Evolutionary conservation across 2,113 vertebrate species (phyloP).

Genomic region (Heterochromis multidens): DNA sequence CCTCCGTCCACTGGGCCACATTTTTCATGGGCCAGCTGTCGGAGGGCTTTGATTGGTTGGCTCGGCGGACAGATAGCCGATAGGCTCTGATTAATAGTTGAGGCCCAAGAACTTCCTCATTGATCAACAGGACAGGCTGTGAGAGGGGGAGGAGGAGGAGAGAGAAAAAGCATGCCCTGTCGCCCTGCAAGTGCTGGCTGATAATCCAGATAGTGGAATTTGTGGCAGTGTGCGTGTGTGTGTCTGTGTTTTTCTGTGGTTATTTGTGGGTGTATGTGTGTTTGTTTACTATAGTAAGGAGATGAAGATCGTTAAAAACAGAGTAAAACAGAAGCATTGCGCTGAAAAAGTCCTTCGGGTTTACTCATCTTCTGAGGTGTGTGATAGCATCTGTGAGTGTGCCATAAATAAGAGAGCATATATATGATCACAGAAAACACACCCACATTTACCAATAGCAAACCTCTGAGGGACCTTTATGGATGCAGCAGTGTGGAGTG

Average conservation of each 20-base stretch:
- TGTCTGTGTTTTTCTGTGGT: neutral
- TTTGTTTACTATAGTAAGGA: constrained; percentile 13
- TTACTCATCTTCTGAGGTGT: neutral
- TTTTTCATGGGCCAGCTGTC: constrained; percentile 82
- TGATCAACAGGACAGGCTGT: constrained; percentile 77
- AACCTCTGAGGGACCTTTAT: neutral
- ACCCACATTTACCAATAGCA: neutral
- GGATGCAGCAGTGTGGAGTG: neutral
- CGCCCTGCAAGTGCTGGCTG: constrained; percentile 62
- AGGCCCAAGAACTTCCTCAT: constrained; percentile 80
- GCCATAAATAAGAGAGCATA: constrained; percentile 11
- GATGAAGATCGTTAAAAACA: constrained; percentile 7
- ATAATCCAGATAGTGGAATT: constrained; percentile 62
- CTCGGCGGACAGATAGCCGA: constrained; percentile 79
- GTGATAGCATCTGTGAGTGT: constrained; percentile 29
- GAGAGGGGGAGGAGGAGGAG: constrained; percentile 41
- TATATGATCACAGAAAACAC: constrained; percentile 2
- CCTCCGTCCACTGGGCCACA: constrained; percentile 62
- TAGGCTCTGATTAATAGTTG: constrained; percentile 81
- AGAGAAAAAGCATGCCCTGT: constrained; percentile 69
- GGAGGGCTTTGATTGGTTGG: constrained; percentile 77
- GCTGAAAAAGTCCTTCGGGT: neutral
- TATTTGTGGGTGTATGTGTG: neutral
- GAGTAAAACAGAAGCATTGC: constrained; percentile 1
- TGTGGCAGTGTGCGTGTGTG: constrained; percentile 7